Percentiles rank a stretch among this genome's conserved stretches.
These are phyloP conservation scores for Crambe crambe DNA, from an alignment of 37 sponge, comb jelly and placozoan species.

Conservation along the genomic window DNA sequence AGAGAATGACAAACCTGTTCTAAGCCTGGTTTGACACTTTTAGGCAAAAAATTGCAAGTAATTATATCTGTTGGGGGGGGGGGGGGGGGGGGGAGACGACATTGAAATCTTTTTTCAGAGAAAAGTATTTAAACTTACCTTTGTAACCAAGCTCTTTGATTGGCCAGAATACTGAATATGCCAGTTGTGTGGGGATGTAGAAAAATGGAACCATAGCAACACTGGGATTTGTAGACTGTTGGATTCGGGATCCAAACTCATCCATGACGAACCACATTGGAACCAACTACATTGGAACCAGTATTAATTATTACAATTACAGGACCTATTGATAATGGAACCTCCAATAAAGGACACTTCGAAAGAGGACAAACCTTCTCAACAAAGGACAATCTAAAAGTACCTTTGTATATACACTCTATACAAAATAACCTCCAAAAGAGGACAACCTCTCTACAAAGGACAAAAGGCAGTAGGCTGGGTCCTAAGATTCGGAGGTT, in stretches of 20 bases:
- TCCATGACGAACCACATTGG: slow-evolving; percentile 95
- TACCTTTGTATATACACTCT: too few relatives aligned
- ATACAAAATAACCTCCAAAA: too few relatives aligned
- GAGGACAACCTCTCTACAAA: too few relatives aligned
- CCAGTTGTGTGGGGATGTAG: slow-evolving; percentile 61
- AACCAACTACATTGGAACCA: neutral
- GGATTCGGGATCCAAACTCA: slow-evolving; percentile 81
- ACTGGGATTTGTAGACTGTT: slow-evolving; percentile 71
- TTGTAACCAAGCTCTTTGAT: slow-evolving; percentile 53
- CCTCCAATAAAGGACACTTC: neutral
- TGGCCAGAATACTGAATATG: slow-evolving; percentile 84
- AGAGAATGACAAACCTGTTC: slow-evolving; percentile 35
- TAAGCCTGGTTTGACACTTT: slow-evolving; percentile 17
- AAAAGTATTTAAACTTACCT: slow-evolving; percentile 27
- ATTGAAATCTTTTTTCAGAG: neutral
- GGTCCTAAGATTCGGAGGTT: neutral
- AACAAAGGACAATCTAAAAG: too few relatives aligned
- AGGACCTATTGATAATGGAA: too few relatives aligned
- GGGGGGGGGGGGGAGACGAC: neutral
- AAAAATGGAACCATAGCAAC: slow-evolving; percentile 86
- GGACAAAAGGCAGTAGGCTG: too few relatives aligned
- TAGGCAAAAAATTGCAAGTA: slow-evolving; percentile 48
- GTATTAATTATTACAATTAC: too few relatives aligned
- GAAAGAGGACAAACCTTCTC: too few relatives aligned
- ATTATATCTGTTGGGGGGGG: slow-evolving; percentile 42